phyloP scores from a whole-genome alignment of 1,140 invertebrate genomes.

The Drosophila virilis region DNA sequence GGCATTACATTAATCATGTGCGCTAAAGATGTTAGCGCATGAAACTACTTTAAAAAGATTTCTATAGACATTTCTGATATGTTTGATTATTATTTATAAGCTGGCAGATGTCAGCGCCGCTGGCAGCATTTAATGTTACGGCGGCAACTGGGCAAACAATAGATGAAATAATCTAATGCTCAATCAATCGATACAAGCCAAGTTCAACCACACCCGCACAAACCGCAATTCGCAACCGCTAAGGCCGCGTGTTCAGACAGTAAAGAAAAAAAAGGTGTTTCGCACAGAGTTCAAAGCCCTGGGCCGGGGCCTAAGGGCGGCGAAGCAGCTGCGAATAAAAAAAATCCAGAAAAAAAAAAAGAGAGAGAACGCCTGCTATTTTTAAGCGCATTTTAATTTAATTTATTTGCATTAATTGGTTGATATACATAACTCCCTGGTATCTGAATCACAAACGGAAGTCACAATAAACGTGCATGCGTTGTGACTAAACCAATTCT shows the following conservation, averaged over 20 bases:
- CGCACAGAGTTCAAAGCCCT: slow-evolving; percentile 62
- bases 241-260: slow-evolving; percentile 53
- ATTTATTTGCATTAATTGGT: slow-evolving; percentile 71
- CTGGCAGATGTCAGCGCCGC: slow-evolving; percentile 21
- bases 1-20: slow-evolving; percentile 47
- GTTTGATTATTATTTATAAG: not conserved
- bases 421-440: slow-evolving; percentile 31
- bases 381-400: slow-evolving; percentile 72
- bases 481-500: slow-evolving; percentile 48
- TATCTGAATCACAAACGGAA: slow-evolving; percentile 75
- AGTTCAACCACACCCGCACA: slow-evolving; percentile 75
- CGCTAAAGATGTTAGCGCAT: slow-evolving; percentile 34
- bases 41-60: slow-evolving; percentile 7
- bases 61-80: not conserved
- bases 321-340: slow-evolving; percentile 36
- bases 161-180: slow-evolving; percentile 50
- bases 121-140: slow-evolving; percentile 32
- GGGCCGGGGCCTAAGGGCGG: slow-evolving; percentile 27
- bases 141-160: slow-evolving; percentile 22
- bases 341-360: not conserved
- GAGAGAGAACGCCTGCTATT: slow-evolving; percentile 54
- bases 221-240: slow-evolving; percentile 54
- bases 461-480: slow-evolving; percentile 36
- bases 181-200: slow-evolving; percentile 70
- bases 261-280: slow-evolving; percentile 20